A percentile compares a stretch with the other conserved stretches of the same genome.
Evolutionary conservation across 2,797 vertebrate species (phyloP).

Genomic region (Sebastes glaucus): DNA sequence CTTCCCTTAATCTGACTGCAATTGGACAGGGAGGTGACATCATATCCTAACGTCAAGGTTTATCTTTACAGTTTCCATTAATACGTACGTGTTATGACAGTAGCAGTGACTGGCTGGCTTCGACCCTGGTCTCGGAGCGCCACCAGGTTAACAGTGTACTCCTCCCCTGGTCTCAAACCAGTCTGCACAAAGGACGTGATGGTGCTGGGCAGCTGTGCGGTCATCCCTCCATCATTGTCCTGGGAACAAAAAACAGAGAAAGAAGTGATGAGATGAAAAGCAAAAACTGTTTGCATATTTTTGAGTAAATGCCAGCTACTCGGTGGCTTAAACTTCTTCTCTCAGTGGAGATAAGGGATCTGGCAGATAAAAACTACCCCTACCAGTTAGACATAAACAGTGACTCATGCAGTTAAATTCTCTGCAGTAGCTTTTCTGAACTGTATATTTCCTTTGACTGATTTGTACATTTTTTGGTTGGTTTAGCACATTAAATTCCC

Average conservation of each 20-base stretch:
- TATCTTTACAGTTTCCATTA: background rate
- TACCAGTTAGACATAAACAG: background rate
- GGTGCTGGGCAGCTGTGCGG: slow-evolving; percentile 94
- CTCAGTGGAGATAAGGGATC: background rate
- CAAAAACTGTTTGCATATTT: slow-evolving; percentile 3
- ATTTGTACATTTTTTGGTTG: slow-evolving; percentile 7
- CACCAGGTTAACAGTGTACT: slow-evolving; percentile 94
- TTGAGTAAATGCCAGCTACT: slow-evolving; percentile 20
- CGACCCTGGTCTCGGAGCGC: slow-evolving; percentile 93
- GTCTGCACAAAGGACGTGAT: slow-evolving; percentile 96
- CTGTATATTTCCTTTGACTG: background rate
- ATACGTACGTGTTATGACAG: slow-evolving; percentile 88
- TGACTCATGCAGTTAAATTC: background rate
- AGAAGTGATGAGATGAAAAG: background rate
- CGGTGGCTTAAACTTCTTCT: background rate
- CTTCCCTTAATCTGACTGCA: background rate
- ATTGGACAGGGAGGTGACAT: background rate
- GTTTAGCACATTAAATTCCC: slow-evolving; percentile 38
- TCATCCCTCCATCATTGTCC: slow-evolving; percentile 97
- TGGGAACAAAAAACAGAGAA: slow-evolving; percentile 52
- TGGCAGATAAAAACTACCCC: background rate
- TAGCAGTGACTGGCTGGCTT: slow-evolving; percentile 90
- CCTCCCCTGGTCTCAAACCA: slow-evolving; percentile 93
- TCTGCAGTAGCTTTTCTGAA: background rate
- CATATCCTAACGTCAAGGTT: background rate